Evolutionary conservation across 2,113 vertebrate genomes (phyloP).

Genomic region (Nesogale talazaci): DNA sequence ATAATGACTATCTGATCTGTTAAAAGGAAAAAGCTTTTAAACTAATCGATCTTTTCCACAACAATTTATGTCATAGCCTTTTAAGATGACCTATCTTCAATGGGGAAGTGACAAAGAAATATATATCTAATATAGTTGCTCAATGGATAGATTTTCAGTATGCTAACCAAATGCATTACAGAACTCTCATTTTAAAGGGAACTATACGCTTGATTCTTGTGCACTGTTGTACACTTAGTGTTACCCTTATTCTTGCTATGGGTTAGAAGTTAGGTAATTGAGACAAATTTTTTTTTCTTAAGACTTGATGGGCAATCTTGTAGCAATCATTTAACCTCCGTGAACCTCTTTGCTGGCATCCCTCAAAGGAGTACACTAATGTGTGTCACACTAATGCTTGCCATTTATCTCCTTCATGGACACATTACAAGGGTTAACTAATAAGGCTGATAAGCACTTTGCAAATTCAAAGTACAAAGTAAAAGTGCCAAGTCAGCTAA

Average conservation of each 20-base stretch:
- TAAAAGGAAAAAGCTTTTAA: constrained; percentile 84
- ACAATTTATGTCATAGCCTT: constrained; percentile 81
- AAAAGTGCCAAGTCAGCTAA: constrained; percentile 69
- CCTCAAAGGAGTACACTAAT: constrained; percentile 61
- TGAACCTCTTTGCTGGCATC: constrained; percentile 40
- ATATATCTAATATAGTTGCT: constrained; percentile 72
- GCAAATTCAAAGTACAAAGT: constrained; percentile 61
- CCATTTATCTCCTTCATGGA: constrained; percentile 65
- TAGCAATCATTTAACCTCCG: constrained; percentile 59
- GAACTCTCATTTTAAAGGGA: constrained; percentile 67
- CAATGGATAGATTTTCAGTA: constrained; percentile 69
- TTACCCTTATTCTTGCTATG: constrained; percentile 22
- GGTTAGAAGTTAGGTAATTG: constrained; percentile 45
- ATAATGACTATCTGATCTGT: constrained; percentile 80
- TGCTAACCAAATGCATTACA: constrained; percentile 59
- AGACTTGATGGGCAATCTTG: constrained; percentile 24
- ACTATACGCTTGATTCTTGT: constrained; percentile 40
- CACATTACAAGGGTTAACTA: constrained; percentile 70
- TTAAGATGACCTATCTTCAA: constrained; percentile 80
- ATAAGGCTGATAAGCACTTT: constrained; percentile 68
- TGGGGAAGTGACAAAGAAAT: constrained; percentile 79
- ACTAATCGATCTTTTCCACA: constrained; percentile 81
- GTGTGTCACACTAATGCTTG: constrained; percentile 59
- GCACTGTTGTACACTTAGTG: constrained; percentile 19
- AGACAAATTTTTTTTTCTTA: neutral